phyloP scores from a whole-genome alignment of 2,797 vertebrate species.

The Picus viridis region DNA sequence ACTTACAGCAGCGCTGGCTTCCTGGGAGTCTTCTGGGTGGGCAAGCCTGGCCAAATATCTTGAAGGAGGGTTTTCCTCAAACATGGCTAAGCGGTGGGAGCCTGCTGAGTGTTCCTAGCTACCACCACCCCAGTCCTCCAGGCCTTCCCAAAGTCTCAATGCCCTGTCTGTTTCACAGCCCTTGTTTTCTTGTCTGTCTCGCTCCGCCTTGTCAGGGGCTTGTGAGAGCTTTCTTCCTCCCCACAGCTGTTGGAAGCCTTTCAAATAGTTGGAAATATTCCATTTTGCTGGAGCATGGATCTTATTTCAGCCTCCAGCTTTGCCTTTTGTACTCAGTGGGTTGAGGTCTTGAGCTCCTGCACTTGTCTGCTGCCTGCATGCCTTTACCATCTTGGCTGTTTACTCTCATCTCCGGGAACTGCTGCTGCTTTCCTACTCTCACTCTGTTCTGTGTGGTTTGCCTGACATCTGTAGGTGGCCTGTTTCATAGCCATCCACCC shows the following conservation, averaged over 20 bases:
- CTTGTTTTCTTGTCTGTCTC: not conserved
- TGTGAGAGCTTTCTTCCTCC: not conserved
- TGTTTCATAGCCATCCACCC: not conserved
- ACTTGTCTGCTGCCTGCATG: fast-evolving
- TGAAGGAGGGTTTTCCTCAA: not conserved
- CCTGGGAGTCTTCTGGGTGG: not conserved
- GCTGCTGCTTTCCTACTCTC: not conserved
- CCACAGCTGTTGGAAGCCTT: slow-evolving; percentile 33
- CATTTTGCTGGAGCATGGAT: slow-evolving; percentile 36
- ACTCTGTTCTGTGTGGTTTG: fast-evolving
- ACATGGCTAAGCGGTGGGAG: not conserved
- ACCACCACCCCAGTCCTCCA: fast-evolving
- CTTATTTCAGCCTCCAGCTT: slow-evolving; percentile 12
- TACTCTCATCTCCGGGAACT: not conserved
- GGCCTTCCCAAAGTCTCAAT: fast-evolving
- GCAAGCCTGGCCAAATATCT: not conserved
- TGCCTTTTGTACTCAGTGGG: not conserved
- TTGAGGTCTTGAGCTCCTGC: not conserved
- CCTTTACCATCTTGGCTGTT: not conserved
- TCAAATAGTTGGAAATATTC: slow-evolving; percentile 34
- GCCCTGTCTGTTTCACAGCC: not conserved
- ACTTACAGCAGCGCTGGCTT: not conserved
- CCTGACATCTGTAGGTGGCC: not conserved
- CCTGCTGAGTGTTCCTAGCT: not conserved
- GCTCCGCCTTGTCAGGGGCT: not conserved